Evolutionary conservation across 2,888 invertebrate species (phyloP), one percentile per base, ranked within the genome.

Genomic region (Platypus cylindrus): DNA sequence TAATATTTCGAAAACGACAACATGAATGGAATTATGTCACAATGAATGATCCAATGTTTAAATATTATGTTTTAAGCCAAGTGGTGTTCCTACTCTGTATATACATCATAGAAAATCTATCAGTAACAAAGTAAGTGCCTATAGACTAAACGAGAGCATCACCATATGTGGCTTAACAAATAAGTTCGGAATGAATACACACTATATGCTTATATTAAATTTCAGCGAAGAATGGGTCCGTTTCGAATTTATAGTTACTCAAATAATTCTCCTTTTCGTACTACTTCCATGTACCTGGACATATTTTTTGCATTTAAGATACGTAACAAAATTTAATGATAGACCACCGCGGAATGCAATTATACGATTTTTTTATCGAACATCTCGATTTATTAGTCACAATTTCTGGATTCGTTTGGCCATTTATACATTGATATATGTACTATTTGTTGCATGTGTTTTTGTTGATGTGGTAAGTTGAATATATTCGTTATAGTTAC

Each of bases 31-130:
- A 74, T 3, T 90, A 81, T 56, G 60, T 84, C 30, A 62, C 70
- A 32, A 73, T 83, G 46, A 75, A 79, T 1, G 91, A 93, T 63
- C 80, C 83, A 0, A 69, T 90, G 44, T 83, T 87, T 53, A 87
- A 86, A 56, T 89, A 83, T 56, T 90, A 81, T 53, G 63, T 81
- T 17, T 60, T 73, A 1, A 69, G 73, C 45, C 68, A 74, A 18
- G 60, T 73, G 18, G 51, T 73, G 22, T 67, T 80, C 12, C 62
- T 78, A 26, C 39, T 73, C 9, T 69, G 71, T 36, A 66, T 73
- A 22, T 66, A 74, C 34, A 48, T 71, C 7, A 70, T 80, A 28
- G 77, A 81, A 50, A 64, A 71, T 36, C 54, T 80, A 20, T 70
- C 74, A 17, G 52, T 67, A 42, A 60, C 64, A 4, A 58, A 60